Conservation (phyloP, 1,140 invertebrate genomes). For the Trichogramma pretiosum region DNA sequence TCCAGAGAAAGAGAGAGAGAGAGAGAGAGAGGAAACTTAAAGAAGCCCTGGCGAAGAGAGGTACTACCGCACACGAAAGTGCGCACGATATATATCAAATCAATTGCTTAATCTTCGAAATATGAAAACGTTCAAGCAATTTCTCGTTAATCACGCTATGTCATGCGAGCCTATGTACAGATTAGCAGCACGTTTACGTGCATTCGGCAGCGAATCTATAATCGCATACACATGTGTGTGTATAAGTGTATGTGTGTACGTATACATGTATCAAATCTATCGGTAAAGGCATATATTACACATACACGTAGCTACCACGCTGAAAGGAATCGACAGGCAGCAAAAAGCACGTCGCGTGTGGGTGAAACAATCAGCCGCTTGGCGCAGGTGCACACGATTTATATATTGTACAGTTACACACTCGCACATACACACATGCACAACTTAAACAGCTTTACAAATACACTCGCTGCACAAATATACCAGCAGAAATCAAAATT, state of each 20-base stretch:
- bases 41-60: too few species aligned
- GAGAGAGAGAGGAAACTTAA: too few species aligned
- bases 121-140: constrained; percentile 11
- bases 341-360: constrained; percentile 23
- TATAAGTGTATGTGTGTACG: neutral
- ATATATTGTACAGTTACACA: constrained; percentile 1
- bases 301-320: neutral
- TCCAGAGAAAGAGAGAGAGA: too few species aligned
- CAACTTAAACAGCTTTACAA: too few species aligned
- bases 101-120: constrained; percentile 17
- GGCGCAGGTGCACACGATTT: constrained; percentile 16
- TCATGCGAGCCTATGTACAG: constrained; percentile 10
- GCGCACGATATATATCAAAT: constrained; percentile 10
- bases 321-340: constrained; percentile 16
- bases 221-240: neutral
- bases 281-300: neutral
- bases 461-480: too few species aligned
- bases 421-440: neutral
- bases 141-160: constrained; percentile 9
- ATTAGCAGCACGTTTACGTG: too few species aligned
- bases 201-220: neutral
- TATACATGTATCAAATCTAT: neutral
- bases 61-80: too few species aligned
- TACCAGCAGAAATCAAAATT: too few species aligned
- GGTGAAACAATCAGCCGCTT: constrained; percentile 34